These are phyloP conservation scores for Leptogaster cylindrica DNA, from an alignment of 2,888 invertebrate genomes.

Conservation along the genomic window DNA sequence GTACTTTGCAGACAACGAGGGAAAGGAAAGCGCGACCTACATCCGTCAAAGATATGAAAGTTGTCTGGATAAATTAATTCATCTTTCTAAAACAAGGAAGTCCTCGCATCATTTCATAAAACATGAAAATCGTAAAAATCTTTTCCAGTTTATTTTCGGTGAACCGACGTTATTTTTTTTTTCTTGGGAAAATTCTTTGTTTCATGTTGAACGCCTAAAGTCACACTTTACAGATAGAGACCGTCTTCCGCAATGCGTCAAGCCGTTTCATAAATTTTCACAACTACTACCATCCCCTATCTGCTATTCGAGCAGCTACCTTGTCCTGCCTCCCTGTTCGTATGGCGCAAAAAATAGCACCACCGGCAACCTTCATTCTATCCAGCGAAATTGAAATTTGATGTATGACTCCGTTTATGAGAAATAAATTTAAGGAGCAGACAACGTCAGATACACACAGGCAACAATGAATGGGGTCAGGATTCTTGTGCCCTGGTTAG, in stretches of 20 bases:
- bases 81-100: background rate
- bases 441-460: constrained; percentile 42
- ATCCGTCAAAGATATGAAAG: background rate
- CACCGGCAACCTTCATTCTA: constrained; percentile 35
- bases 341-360: constrained; percentile 20
- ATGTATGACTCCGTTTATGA: constrained; percentile 47
- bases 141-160: constrained; percentile 6
- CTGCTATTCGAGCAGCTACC: constrained; percentile 16
- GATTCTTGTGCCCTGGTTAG: background rate
- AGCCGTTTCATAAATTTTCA: constrained; percentile 42
- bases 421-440: constrained; percentile 46
- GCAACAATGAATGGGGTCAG: constrained; percentile 12
- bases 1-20: background rate
- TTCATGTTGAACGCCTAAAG: background rate
- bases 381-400: constrained; percentile 46
- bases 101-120: background rate
- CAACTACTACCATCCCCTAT: background rate
- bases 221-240: constrained; percentile 14
- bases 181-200: constrained; percentile 16
- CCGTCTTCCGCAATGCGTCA: constrained; percentile 47
- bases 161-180: background rate
- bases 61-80: constrained; percentile 5
- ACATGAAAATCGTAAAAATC: constrained; percentile 27
- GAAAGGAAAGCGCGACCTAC: background rate
- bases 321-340: background rate